Evolutionary conservation across 1,140 invertebrate species (phyloP).

Genomic region (Ectropis grisescens): DNA sequence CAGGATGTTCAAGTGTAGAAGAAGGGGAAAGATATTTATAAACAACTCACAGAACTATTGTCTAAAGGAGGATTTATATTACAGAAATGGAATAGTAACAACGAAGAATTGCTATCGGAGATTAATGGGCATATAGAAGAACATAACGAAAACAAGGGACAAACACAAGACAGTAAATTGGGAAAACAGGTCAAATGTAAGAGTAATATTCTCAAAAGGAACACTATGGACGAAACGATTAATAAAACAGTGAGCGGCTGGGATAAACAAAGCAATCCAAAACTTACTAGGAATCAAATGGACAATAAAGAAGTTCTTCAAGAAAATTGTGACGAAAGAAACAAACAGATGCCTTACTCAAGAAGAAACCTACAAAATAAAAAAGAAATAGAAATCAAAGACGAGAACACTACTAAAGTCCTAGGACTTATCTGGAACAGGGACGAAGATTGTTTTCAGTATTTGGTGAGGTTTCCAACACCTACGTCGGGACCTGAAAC

Average conservation of each 20-base stretch:
- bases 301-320: no score
- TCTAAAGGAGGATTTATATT: background rate
- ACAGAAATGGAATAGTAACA: background rate
- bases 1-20: background rate
- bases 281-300: no score
- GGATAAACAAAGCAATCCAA: no score
- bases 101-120: background rate
- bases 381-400: background rate
- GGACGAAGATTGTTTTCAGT: background rate
- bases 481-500: constrained; percentile 3
- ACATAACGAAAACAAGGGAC: no score
- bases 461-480: background rate
- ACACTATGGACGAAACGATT: no score
- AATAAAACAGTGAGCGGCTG: no score
- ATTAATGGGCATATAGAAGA: background rate
- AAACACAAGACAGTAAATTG: no score
- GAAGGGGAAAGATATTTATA: background rate
- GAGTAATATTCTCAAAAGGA: no score
- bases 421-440: background rate
- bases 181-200: no score
- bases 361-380: background rate
- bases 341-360: background rate
- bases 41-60: background rate
- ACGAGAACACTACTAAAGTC: background rate
- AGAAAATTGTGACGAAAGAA: background rate